Evolutionary conservation across 2,797 vertebrate genomes (phyloP), one percentile per base, ranked within the genome.

Genomic region (Neostethus bicornis): DNA sequence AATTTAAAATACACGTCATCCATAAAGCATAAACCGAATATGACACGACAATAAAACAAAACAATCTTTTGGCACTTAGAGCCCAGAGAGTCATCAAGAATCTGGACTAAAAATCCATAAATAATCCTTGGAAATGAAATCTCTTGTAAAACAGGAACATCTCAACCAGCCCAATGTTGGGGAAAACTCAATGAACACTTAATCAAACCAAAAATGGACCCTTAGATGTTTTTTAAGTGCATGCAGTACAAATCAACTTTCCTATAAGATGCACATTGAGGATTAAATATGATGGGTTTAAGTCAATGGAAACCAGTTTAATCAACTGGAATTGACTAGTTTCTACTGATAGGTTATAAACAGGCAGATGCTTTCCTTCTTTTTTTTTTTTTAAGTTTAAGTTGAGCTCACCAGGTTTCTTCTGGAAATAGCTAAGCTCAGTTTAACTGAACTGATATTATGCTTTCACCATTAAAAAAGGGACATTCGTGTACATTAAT

Each of bases 401-500:
- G n/a, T n/a, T n/a, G n/a, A n/a, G n/a, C n/a, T n/a, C n/a, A n/a
- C n/a, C n/a, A n/a, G n/a, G n/a, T n/a, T 58, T 57, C 73, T 69
- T 61, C 69, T 53, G 70, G 66, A 68, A 70, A 70, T 55, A 70
- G 74, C 73, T 47, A 51, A 37, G 65, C 60, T 79, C 84, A 84
- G 79, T 72, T 90, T 79, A 85, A 85, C 85, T 78, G 85, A 87
- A 74, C 59, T 65, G 57, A 46, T 61, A 63, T 80, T 63, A 69
- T 70, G n/a, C n/a, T n/a, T n/a, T n/a, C n/a, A n/a, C n/a, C 11
- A 34, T 75, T 74, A 57, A 70, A 56, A 54, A 60, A 29, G 51
- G 81, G 90, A 91, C 87, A 90, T 90, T 92, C 91, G 92, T 90
- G 88, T 73, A 90, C 76, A 85, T 60, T 66, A 70, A 77, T 75